Conservation (phyloP, 2,113 vertebrate species). For the Ochotona princeps region DNA sequence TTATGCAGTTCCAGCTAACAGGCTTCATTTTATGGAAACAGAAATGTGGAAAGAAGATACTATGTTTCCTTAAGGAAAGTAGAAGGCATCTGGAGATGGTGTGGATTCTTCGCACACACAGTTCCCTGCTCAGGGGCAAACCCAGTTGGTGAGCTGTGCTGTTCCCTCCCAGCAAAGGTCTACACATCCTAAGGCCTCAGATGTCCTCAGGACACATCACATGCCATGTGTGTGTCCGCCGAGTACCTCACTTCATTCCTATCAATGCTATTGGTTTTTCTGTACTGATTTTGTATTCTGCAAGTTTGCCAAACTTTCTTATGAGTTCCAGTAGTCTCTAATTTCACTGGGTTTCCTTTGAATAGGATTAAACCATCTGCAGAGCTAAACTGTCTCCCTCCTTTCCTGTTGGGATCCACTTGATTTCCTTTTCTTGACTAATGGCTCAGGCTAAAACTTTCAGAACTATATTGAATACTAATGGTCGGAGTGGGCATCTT, state of each 20-base stretch:
- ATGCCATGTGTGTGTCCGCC: background rate
- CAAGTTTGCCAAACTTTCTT: no score
- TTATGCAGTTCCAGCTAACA: background rate
- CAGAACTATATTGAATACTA: no score
- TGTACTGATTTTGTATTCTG: no score
- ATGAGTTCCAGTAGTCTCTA: no score
- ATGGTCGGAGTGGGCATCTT: no score
- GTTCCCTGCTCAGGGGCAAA: background rate
- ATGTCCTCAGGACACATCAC: background rate
- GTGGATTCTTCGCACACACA: background rate
- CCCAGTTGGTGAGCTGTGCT: background rate
- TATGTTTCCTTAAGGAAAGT: slow-evolving; percentile 30
- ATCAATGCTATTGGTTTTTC: no score
- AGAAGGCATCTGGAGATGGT: background rate
- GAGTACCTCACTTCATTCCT: slow-evolving; percentile 49
- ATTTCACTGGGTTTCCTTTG: no score
- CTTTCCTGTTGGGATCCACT: no score
- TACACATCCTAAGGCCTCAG: background rate
- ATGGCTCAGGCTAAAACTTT: no score
- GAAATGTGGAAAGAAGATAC: slow-evolving; percentile 14
- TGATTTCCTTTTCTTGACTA: no score
- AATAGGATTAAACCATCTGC: no score
- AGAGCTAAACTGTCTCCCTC: no score
- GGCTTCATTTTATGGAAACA: background rate
- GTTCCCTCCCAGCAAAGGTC: background rate